Evolutionary conservation across 2,888 invertebrate species (phyloP).

Genomic region (Callosobruchus maculatus): DNA sequence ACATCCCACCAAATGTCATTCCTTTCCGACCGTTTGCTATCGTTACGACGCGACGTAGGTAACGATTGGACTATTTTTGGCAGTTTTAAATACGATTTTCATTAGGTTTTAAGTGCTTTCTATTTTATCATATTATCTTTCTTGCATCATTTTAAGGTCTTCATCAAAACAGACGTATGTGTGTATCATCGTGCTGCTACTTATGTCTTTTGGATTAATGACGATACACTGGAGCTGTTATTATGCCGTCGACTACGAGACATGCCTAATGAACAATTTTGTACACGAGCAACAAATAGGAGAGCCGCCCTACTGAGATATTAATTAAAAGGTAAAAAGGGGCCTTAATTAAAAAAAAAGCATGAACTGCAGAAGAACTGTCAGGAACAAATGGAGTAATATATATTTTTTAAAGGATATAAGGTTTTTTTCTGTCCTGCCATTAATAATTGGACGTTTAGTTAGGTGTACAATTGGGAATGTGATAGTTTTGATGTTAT

Average conservation of each 20-base stretch:
- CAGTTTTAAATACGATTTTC: too few relatives aligned
- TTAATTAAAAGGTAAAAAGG: too few relatives aligned
- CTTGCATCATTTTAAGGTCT: background rate
- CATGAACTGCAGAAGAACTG: background rate
- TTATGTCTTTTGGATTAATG: background rate
- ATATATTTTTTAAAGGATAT: background rate
- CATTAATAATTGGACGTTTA: too few relatives aligned
- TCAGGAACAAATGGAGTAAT: background rate
- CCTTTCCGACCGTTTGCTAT: too few relatives aligned
- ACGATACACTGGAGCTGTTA: background rate
- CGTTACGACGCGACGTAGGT: too few relatives aligned
- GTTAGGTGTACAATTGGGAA: too few relatives aligned
- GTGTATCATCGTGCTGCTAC: background rate
- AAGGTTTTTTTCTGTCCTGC: too few relatives aligned
- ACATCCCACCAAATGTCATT: too few relatives aligned
- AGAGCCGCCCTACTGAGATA: constrained; percentile 24
- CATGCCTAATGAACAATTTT: constrained; percentile 25
- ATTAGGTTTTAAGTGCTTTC: too few relatives aligned
- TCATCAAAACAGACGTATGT: background rate
- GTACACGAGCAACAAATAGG: constrained; percentile 21
- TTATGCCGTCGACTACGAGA: constrained; percentile 12
- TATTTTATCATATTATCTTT: too few relatives aligned
- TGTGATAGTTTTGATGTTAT: too few relatives aligned
- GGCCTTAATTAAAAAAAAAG: background rate
- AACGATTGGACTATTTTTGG: too few relatives aligned